These are phyloP conservation scores for Lomographa bimaculata DNA, from an alignment of 2,888 invertebrate genomes.

Conservation along the genomic window DNA sequence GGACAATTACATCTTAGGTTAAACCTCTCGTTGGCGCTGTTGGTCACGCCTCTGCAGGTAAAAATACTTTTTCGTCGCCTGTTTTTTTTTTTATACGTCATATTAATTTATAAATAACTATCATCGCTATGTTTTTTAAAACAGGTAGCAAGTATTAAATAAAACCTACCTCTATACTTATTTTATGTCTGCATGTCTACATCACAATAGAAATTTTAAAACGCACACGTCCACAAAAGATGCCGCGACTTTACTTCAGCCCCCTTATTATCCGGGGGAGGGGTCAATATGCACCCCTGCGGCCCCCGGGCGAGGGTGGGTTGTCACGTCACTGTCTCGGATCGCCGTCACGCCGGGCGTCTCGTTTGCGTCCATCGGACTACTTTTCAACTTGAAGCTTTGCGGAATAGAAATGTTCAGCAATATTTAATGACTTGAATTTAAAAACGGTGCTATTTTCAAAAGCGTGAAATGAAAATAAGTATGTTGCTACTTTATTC, in stretches of 20 bases:
- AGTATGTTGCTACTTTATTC: not conserved
- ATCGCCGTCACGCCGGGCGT: slow-evolving; percentile 52
- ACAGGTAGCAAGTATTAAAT: too few species aligned
- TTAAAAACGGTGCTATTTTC: slow-evolving; percentile 2
- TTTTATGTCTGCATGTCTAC: slow-evolving; percentile 4
- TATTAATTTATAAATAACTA: too few species aligned
- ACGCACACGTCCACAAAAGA: slow-evolving; percentile 61
- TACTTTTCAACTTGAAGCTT: slow-evolving; percentile 70
- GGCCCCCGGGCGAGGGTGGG: slow-evolving; percentile 36
- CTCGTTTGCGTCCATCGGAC: slow-evolving; percentile 74
- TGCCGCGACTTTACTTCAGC: slow-evolving; percentile 62
- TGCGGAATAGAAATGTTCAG: slow-evolving; percentile 55
- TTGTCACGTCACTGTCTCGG: slow-evolving; percentile 79
- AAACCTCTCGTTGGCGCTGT: too few species aligned
- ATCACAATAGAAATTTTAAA: slow-evolving; percentile 29
- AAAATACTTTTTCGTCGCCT: too few species aligned
- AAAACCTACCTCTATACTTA: too few species aligned
- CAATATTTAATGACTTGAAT: slow-evolving; percentile 22
- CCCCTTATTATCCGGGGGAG: slow-evolving; percentile 71
- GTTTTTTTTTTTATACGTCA: too few species aligned
- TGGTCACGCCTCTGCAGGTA: too few species aligned
- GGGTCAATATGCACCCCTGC: slow-evolving; percentile 61
- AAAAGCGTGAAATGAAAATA: too few species aligned
- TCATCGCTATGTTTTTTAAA: too few species aligned
- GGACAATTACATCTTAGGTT: too few species aligned